A percentile compares a stretch with the other conserved stretches of the same genome.
Evolutionary conservation across 2,888 invertebrate genomes (phyloP).

Genomic region (Drosophila helvetica): DNA sequence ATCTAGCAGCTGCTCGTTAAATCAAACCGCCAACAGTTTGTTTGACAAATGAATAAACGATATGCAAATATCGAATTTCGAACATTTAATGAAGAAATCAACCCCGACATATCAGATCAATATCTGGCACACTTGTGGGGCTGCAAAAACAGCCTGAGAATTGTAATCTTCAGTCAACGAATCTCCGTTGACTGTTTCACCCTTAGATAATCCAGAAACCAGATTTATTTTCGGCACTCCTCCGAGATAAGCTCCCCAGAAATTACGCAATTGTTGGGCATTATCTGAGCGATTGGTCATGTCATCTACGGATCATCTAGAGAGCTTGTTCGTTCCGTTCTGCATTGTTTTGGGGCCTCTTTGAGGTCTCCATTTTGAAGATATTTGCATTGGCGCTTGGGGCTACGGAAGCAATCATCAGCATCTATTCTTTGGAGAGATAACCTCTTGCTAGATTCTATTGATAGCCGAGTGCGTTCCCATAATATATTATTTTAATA

Average conservation of each 20-base stretch:
- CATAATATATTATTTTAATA: slow-evolving; percentile 2
- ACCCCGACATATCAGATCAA: neutral
- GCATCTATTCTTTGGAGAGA: slow-evolving; percentile 11
- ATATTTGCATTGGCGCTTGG: neutral
- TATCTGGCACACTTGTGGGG: neutral
- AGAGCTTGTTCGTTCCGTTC: neutral
- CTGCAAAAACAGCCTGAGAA: neutral
- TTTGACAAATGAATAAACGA: neutral
- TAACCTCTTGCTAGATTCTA: slow-evolving; percentile 30
- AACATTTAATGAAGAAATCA: neutral
- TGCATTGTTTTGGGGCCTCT: slow-evolving; percentile 2
- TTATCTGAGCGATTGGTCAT: slow-evolving; percentile 10
- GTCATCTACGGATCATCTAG: neutral
- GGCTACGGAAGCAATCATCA: slow-evolving; percentile 27
- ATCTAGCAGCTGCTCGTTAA: neutral
- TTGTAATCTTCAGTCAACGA: too few species aligned
- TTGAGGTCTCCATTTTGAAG: slow-evolving; percentile 4
- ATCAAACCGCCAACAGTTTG: neutral
- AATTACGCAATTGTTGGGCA: slow-evolving; percentile 42
- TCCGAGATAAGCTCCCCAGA: slow-evolving; percentile 38
- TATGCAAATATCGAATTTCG: neutral
- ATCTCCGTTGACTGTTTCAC: neutral
- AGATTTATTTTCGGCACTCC: slow-evolving; percentile 36
- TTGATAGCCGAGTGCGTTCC: slow-evolving; percentile 16
- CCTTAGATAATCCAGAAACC: slow-evolving; percentile 10